Conservation (phyloP, 2,113 vertebrate genomes). For the Ageneiosus marmoratus region DNA sequence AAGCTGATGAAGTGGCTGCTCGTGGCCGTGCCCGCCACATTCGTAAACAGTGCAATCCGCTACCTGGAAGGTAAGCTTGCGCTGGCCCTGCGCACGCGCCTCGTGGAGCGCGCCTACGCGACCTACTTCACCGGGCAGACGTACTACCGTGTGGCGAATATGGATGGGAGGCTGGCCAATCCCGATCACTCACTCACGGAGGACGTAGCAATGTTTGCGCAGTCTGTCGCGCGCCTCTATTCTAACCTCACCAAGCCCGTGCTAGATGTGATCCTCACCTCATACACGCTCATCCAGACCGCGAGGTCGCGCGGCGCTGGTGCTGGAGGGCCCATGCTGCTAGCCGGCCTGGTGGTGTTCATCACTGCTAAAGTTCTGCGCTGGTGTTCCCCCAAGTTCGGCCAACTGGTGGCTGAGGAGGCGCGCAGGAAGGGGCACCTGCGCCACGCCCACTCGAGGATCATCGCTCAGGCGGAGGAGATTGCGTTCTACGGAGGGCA, state of each 20-base stretch:
- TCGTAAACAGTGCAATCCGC: conserved; percentile 96
- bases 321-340: conserved; percentile 85
- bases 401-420: conserved; percentile 95
- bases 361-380: conserved; percentile 89
- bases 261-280: conserved; percentile 91
- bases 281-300: conserved; percentile 92
- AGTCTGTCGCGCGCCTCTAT: conserved; percentile 94
- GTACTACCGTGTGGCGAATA: conserved; percentile 93
- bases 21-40: conserved; percentile 95
- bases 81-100: conserved; percentile 91
- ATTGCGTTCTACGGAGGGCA: conserved; percentile 98
- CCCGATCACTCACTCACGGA: conserved; percentile 97
- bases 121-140: conserved; percentile 94
- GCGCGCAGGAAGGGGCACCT: conserved; percentile 92
- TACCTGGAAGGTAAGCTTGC: conserved; percentile 95
- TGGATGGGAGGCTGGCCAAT: conserved; percentile 93
- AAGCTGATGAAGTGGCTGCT: conserved; percentile 92
- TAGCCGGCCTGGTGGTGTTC: conserved; percentile 93
- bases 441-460: conserved; percentile 93
- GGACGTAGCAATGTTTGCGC: conserved; percentile 95
- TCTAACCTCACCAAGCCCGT: conserved; percentile 99
- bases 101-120: conserved; percentile 88
- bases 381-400: conserved; percentile 92
- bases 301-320: conserved; percentile 87
- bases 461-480: conserved; percentile 96